phyloP scores from a whole-genome alignment of 2,797 vertebrate species.

The Chromis chromis region DNA sequence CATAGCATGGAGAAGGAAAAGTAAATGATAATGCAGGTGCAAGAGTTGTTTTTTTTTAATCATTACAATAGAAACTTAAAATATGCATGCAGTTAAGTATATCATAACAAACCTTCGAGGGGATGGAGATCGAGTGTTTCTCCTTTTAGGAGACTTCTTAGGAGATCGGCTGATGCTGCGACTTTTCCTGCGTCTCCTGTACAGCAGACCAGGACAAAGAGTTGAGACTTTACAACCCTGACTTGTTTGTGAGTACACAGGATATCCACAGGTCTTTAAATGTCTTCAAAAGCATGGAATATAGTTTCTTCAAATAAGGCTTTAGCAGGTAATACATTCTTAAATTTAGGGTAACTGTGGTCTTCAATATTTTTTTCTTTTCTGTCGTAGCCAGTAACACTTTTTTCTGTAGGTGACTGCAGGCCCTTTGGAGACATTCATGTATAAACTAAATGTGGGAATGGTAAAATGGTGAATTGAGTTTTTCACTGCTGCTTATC shows the following conservation, averaged over 20 bases:
- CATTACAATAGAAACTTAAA: background rate
- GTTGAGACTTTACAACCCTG: background rate
- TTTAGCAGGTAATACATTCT: no score
- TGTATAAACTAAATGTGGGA: no score
- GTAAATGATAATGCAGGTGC: background rate
- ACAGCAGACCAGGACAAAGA: background rate
- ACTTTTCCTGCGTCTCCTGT: conserved; percentile 88
- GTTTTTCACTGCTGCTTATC: no score
- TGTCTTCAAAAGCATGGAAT: no score
- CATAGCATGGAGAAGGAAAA: background rate
- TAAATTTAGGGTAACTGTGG: no score
- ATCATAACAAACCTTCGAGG: conserved; percentile 87
- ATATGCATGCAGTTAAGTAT: background rate
- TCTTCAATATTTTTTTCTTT: no score
- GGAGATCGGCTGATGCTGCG: conserved; percentile 88
- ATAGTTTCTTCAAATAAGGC: no score
- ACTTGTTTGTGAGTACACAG: background rate
- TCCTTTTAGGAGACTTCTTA: conserved; percentile 93
- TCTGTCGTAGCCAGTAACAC: no score
- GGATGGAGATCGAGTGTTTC: conserved; percentile 90
- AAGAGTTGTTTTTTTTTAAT: background rate
- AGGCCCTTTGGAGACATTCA: no score
- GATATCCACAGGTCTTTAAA: background rate
- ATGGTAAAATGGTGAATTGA: no score
- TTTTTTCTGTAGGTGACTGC: no score